Evolutionary conservation across 2,888 invertebrate genomes (phyloP).

Genomic region (Desoria tigrina): DNA sequence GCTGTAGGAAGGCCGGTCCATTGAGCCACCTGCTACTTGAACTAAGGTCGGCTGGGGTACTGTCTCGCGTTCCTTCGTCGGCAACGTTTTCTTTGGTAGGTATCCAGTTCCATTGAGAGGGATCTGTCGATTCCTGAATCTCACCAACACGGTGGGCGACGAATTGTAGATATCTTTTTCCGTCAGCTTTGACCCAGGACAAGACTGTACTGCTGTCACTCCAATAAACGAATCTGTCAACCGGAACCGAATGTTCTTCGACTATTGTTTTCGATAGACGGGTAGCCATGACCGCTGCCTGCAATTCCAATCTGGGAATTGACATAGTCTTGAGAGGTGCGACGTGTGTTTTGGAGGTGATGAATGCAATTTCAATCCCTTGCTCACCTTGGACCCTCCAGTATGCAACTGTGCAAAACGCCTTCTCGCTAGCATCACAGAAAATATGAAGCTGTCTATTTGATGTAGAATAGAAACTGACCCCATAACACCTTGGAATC

Average conservation of each 20-base stretch:
- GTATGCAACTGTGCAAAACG: slow-evolving; percentile 36
- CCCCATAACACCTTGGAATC: slow-evolving; percentile 27
- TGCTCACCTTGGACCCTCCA: slow-evolving; percentile 22
- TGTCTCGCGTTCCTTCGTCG: slow-evolving; percentile 46
- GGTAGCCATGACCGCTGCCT: slow-evolving; percentile 45
- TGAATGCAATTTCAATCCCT: slow-evolving; percentile 17
- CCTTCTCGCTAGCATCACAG: slow-evolving; percentile 39
- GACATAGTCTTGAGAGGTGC: slow-evolving; percentile 37
- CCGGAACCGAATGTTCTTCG: slow-evolving; percentile 3
- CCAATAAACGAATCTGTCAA: slow-evolving; percentile 23
- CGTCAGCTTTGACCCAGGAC: slow-evolving; percentile 40
- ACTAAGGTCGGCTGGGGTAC: slow-evolving; percentile 8
- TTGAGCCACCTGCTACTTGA: slow-evolving; percentile 39
- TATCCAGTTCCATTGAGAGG: slow-evolving; percentile 44
- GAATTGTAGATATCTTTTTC: slow-evolving; percentile 37
- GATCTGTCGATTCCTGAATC: slow-evolving; percentile 30
- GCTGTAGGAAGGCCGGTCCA: slow-evolving; percentile 45
- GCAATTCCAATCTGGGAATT: slow-evolving; percentile 47
- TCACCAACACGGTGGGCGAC: slow-evolving; percentile 42
- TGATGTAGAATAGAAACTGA: background rate
- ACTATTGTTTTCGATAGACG: slow-evolving; percentile 13
- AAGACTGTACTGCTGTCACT: slow-evolving; percentile 41
- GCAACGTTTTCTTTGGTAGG: slow-evolving; percentile 46
- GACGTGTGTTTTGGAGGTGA: slow-evolving; percentile 42
- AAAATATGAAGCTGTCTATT: slow-evolving; percentile 37